These are phyloP conservation scores for Pagrus major DNA, from an alignment of 2,113 vertebrate genomes.

Conservation along the genomic window DNA sequence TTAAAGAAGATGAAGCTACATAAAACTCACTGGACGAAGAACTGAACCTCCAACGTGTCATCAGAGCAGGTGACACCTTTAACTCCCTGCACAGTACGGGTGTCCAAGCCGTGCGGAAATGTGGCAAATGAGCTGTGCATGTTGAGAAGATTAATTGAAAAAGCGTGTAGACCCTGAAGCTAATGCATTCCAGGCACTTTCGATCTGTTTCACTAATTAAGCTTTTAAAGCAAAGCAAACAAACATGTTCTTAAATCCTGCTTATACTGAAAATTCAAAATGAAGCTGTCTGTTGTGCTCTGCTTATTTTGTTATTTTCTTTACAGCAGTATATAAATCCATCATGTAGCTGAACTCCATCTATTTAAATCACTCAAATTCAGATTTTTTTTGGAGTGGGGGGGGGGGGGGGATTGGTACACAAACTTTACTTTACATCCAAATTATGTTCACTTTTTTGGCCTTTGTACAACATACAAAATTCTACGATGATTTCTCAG, in stretches of 20 bases:
- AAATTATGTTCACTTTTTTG: not conserved
- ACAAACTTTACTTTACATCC: not conserved
- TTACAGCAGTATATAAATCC: not conserved
- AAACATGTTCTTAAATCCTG: not conserved
- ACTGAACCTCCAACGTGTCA: not conserved
- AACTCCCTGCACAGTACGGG: not conserved
- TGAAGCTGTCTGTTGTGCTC: not conserved
- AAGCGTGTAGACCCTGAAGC: not conserved
- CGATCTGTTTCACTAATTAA: not conserved
- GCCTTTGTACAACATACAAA: not conserved
- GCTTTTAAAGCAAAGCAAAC: constrained; percentile 4
- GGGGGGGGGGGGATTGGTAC: not conserved
- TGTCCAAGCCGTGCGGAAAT: not conserved
- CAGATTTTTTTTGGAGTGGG: not conserved
- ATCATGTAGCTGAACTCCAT: too few relatives aligned
- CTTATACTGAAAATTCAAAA: not conserved
- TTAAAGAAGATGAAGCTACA: not conserved
- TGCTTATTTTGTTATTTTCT: not conserved
- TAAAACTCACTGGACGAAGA: not conserved
- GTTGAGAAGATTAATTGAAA: not conserved
- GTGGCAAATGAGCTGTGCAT: not conserved
- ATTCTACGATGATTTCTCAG: not conserved
- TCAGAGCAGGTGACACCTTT: not conserved
- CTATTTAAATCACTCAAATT: not conserved
- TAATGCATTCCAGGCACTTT: not conserved